These are phyloP conservation scores for Solen grandis DNA, from an alignment of 1,140 invertebrate genomes.

Conservation along the genomic window DNA sequence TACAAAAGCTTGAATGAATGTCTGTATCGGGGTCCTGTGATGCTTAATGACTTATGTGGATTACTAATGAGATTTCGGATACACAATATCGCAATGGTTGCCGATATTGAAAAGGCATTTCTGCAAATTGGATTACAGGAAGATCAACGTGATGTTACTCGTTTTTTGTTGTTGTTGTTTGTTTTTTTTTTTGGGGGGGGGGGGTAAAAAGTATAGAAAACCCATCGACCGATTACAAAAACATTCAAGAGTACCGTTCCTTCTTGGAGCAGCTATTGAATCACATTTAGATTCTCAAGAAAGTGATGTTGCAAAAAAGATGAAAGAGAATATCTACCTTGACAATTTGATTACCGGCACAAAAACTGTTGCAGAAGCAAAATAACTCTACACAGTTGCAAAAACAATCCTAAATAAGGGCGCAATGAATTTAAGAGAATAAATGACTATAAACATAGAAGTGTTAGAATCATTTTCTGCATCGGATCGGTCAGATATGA, in stretches of 20 bases:
- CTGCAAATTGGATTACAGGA: slow-evolving; percentile 14
- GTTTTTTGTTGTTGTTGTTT: slow-evolving; percentile 5
- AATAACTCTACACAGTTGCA: not conserved
- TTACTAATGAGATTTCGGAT: slow-evolving; percentile 20
- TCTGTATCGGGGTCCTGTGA: slow-evolving; percentile 12
- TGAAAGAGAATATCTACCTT: slow-evolving; percentile 14
- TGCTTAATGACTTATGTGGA: slow-evolving; percentile 24
- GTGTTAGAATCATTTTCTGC: not conserved
- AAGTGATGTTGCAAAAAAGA: not conserved
- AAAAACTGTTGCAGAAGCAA: slow-evolving; percentile 7
- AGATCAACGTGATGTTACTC: slow-evolving; percentile 4
- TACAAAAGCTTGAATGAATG: slow-evolving; percentile 36
- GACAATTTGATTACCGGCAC: slow-evolving; percentile 3
- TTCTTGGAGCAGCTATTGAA: slow-evolving; percentile 33
- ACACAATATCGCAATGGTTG: not conserved
- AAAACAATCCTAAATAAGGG: slow-evolving; percentile 5
- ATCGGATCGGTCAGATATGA: not conserved
- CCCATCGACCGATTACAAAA: slow-evolving; percentile 22
- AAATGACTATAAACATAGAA: not conserved
- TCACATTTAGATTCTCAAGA: slow-evolving; percentile 2
- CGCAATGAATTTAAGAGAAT: slow-evolving; percentile 21
- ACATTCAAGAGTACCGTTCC: slow-evolving; percentile 17
- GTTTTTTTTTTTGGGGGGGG: not conserved
- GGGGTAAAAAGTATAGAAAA: slow-evolving; percentile 25
- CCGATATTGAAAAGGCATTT: slow-evolving; percentile 34